Evolutionary conservation across 2,113 vertebrate genomes (phyloP).

Genomic region (cat (Felis catus)): DNA sequence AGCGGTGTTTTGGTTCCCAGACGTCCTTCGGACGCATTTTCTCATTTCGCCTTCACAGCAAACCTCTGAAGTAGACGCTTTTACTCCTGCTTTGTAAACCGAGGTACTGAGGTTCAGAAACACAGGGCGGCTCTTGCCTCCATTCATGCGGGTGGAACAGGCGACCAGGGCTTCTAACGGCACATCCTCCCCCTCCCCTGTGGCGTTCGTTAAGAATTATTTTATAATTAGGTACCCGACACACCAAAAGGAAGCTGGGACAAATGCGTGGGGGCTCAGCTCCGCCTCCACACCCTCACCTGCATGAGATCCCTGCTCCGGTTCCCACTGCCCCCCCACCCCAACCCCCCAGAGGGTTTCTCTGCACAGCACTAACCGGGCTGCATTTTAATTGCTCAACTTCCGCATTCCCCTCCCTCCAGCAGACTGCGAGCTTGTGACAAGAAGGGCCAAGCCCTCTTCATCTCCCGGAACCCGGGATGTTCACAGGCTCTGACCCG

Average conservation of each 20-base stretch:
- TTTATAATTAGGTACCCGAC: background rate
- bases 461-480: background rate
- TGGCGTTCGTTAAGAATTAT: background rate
- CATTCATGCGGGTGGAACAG: accelerated
- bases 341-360: background rate
- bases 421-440: background rate
- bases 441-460: background rate
- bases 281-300: background rate
- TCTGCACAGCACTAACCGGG: background rate
- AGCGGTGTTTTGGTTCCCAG: background rate
- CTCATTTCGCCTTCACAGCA: background rate
- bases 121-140: background rate
- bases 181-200: background rate
- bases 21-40: background rate
- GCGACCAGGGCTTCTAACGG: background rate
- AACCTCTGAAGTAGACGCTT: background rate
- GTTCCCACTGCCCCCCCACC: background rate
- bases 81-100: background rate
- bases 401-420: background rate
- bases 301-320: accelerated
- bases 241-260: background rate
- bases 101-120: too few relatives aligned
- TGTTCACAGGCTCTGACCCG: background rate
- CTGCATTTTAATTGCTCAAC: background rate
- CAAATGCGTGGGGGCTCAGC: background rate